Percentiles rank a stretch among this genome's conserved stretches.
Evolutionary conservation across 2,797 vertebrate species (phyloP).

Genomic region (Manis javanica): DNA sequence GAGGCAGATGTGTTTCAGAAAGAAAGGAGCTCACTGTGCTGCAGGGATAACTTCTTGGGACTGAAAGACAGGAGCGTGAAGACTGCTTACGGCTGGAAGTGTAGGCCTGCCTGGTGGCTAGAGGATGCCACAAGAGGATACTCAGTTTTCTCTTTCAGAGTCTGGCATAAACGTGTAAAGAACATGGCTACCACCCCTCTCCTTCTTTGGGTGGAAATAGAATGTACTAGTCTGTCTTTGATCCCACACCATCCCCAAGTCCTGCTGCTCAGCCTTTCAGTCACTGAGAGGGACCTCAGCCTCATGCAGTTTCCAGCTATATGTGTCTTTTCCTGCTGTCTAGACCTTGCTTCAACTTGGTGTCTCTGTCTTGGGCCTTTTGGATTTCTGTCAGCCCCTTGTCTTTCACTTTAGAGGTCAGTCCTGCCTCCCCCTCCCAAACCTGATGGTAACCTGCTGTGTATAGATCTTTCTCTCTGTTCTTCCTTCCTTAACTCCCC

Average conservation of each 20-base stretch:
- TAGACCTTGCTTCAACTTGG: not conserved
- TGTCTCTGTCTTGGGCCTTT: not conserved
- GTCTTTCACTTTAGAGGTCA: not conserved
- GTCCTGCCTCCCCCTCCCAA: not conserved
- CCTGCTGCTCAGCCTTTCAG: not conserved
- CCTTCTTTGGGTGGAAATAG: slow-evolving; percentile 18
- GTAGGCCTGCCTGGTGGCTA: not conserved
- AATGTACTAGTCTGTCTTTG: slow-evolving; percentile 54
- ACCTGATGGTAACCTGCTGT: not conserved
- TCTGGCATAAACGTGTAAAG: not conserved
- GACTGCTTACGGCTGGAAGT: not conserved
- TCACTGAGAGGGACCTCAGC: not conserved
- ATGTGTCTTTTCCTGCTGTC: slow-evolving; percentile 9
- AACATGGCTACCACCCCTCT: not conserved
- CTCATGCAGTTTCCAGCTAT: not conserved
- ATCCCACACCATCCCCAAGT: not conserved
- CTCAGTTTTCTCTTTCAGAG: not conserved
- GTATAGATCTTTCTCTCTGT: not conserved
- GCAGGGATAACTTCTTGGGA: not conserved
- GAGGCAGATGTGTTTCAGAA: slow-evolving; percentile 26
- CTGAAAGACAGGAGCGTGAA: not conserved
- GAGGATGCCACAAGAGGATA: not conserved
- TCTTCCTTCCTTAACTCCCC: not conserved
- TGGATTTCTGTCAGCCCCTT: not conserved
- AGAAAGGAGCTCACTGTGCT: slow-evolving; percentile 6